These are phyloP conservation scores for Malurus alboscapulatus DNA, from an alignment of 2,113 vertebrate species.

Conservation along the genomic window DNA sequence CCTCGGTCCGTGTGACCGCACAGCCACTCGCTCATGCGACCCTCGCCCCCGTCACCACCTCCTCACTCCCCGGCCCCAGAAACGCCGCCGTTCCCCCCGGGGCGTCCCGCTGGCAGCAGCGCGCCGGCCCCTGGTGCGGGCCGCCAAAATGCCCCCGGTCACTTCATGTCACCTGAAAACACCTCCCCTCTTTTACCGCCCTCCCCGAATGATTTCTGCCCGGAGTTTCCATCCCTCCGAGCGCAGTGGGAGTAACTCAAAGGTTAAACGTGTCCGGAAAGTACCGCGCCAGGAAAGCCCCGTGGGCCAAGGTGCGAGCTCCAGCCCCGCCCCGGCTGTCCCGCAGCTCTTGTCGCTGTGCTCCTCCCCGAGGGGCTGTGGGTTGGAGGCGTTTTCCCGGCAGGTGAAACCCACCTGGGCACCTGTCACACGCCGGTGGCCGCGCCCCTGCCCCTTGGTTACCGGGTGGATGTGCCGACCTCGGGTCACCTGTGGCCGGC, in stretches of 20 bases:
- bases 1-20: background rate
- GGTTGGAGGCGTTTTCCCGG: background rate
- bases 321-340: background rate
- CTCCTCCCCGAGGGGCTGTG: background rate
- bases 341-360: background rate
- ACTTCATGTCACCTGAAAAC: background rate
- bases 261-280: conserved; percentile 59
- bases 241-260: conserved; percentile 29
- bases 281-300: conserved; percentile 60
- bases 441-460: too few species aligned
- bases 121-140: too few species aligned
- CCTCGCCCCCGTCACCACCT: background rate
- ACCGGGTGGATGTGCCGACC: too few species aligned
- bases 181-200: background rate
- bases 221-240: conserved; percentile 28
- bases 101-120: background rate
- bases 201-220: background rate
- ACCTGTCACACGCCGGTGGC: background rate
- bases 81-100: background rate
- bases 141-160: background rate
- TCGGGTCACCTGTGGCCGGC: background rate
- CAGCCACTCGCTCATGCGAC: too few species aligned
- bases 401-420: background rate
- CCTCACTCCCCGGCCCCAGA: too few species aligned
- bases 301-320: conserved; percentile 36